phyloP scores from a whole-genome alignment of 2,888 invertebrate genomes.

The Lagria hirta region DNA sequence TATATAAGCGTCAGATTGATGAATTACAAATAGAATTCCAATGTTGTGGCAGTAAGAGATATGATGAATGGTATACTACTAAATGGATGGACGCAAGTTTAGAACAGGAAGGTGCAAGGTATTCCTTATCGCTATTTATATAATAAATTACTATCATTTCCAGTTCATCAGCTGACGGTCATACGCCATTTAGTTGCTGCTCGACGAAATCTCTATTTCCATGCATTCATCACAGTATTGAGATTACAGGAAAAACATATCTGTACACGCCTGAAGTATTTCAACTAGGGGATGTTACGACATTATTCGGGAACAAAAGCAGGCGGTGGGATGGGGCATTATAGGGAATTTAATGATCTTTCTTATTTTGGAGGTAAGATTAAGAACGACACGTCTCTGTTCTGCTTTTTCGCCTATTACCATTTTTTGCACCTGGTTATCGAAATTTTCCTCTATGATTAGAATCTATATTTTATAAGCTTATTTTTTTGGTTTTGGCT shows the following conservation, averaged over 20 bases:
- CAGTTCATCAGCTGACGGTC: constrained; percentile 46
- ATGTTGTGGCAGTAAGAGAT: constrained; percentile 64
- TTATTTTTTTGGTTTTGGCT: too few relatives aligned
- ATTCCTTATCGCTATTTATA: too few relatives aligned
- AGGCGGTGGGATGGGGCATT: constrained; percentile 45
- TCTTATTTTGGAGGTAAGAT: constrained; percentile 41
- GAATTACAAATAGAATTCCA: constrained; percentile 63
- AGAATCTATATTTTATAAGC: too few relatives aligned
- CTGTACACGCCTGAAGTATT: constrained; percentile 57
- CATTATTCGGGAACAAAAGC: constrained; percentile 42
- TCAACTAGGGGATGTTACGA: constrained; percentile 49
- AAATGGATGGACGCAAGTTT: constrained; percentile 59
- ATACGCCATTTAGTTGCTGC: constrained; percentile 67
- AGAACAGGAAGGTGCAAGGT: constrained; percentile 32
- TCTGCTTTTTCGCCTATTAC: too few relatives aligned
- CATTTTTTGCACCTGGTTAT: too few relatives aligned
- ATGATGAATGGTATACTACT: constrained; percentile 65
- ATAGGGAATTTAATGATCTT: constrained; percentile 43
- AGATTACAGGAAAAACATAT: constrained; percentile 58
- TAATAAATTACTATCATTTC: too few relatives aligned
- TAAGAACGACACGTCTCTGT: not conserved
- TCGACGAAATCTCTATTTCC: constrained; percentile 58
- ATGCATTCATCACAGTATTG: constrained; percentile 63
- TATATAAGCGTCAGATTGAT: constrained; percentile 61
- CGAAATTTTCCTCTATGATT: too few relatives aligned